Base-by-base conservation (phyloP, 2,797 vertebrate species). In the Chiroxiphia lanceolata region DNA sequence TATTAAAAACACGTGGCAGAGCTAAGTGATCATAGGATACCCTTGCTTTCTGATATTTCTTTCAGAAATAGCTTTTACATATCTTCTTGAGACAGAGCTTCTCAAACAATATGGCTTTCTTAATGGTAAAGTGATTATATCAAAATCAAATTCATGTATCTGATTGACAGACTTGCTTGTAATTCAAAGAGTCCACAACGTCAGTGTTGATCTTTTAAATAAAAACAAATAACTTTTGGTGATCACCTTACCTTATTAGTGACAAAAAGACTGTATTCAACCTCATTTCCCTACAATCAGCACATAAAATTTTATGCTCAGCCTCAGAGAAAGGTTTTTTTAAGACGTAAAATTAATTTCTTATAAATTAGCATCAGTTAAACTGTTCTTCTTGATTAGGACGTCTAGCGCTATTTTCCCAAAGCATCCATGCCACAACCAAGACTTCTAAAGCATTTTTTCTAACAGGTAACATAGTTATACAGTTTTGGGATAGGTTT, bases 51-150 rank as follows among this genome's bases (percentile, higher is more conserved):
- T 2, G 3, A 21, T 17, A 50, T n/a, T 71, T 61, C 36, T 74
- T 63, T 40, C 22, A 83, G 69, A 83, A 92, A 93, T 16, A 51
- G 42, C 26, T 75, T 72, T 78, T 90, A 79, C 12, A 3, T 34
- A 60, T 85, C 26, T 85, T 83, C 68, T 68, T 70, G 23, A 64
- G 71, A 64, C 34, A 87, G 68, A 91, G 72, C 47, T 95, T 89
- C 47, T 91, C 68, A 23, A 91, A 86, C 64, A 94, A 90, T 47
- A 83, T 51, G 56, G 84, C 34, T 63, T n/a, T 96, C 84, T 95
- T 90, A 76, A 89, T 56, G 92, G 51, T 65, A 80, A 96, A 94
- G 61, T 71, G 81, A 82, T 77, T 70, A 64, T 59, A 80, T 31
- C 44, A 34, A 72, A 92, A 72, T 87, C 21, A 87, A 92, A 83